Evolutionary conservation across 2,888 invertebrate genomes (phyloP).

Genomic region (Drosophila siamana): DNA sequence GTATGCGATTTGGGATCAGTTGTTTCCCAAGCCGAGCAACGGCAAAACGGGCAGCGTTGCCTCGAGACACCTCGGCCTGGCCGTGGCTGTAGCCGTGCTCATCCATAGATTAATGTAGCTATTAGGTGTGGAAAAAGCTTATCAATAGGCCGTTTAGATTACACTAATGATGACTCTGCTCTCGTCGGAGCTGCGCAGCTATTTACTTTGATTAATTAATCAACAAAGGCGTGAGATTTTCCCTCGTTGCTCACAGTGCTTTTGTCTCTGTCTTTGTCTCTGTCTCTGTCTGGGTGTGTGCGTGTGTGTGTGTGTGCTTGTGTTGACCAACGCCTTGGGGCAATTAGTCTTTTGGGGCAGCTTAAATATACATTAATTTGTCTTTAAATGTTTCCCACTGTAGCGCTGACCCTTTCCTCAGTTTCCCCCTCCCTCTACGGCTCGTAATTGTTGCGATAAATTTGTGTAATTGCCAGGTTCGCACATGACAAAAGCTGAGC

Average conservation of each 20-base stretch:
- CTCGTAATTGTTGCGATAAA: slow-evolving; percentile 59
- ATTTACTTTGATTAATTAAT: slow-evolving; percentile 83
- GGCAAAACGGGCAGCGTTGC: slow-evolving; percentile 13
- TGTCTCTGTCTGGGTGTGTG: slow-evolving; percentile 15
- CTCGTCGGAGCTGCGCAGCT: slow-evolving; percentile 46
- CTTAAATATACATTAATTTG: slow-evolving; percentile 81
- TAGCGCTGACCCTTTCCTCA: slow-evolving; percentile 44
- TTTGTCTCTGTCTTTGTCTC: no score
- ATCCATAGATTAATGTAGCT: slow-evolving; percentile 71
- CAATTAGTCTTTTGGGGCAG: slow-evolving; percentile 79
- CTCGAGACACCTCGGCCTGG: slow-evolving; percentile 18
- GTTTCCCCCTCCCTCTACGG: slow-evolving; percentile 1
- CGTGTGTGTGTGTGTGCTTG: slow-evolving; percentile 13
- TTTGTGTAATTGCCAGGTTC: slow-evolving; percentile 65
- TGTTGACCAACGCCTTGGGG: slow-evolving; percentile 49
- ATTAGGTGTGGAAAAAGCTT: slow-evolving; percentile 79
- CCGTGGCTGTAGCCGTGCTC: slow-evolving; percentile 33
- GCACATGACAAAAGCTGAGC: slow-evolving; percentile 39
- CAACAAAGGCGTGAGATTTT: slow-evolving; percentile 77
- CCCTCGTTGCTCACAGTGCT: slow-evolving; percentile 5
- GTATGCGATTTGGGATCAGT: slow-evolving; percentile 72
- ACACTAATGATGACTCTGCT: slow-evolving; percentile 70
- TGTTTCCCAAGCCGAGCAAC: slow-evolving; percentile 61
- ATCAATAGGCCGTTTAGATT: slow-evolving; percentile 82
- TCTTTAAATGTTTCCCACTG: slow-evolving; percentile 65